A percentile compares a stretch with the other conserved stretches of the same genome.
Evolutionary conservation across 2,888 invertebrate genomes (phyloP).

Genomic region (Margaritifera margaritifera): DNA sequence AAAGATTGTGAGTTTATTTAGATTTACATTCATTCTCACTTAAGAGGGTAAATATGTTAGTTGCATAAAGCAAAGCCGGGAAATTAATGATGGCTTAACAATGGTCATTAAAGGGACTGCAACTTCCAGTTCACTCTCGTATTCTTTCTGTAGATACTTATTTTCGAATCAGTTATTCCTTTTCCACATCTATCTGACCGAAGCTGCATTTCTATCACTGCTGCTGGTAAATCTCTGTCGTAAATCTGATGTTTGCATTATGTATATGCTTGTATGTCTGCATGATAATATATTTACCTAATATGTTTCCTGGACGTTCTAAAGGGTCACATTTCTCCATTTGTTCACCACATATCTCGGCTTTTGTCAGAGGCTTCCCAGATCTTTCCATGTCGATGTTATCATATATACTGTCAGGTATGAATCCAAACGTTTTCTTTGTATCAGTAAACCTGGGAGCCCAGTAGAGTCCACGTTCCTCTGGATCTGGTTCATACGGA

Average conservation of each 20-base stretch:
- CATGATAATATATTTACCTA: slow-evolving; percentile 46
- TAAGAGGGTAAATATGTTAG: not conserved
- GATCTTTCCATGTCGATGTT: slow-evolving; percentile 49
- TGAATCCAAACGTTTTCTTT: slow-evolving; percentile 55
- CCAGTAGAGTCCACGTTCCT: slow-evolving; percentile 69
- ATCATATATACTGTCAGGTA: slow-evolving; percentile 56
- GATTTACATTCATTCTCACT: not conserved
- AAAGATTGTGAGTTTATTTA: not conserved
- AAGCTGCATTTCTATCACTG: no score
- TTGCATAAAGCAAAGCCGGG: no score
- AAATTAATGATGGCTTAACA: no score
- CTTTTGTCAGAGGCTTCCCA: slow-evolving; percentile 48
- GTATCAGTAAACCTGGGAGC: slow-evolving; percentile 65
- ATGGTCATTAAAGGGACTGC: no score
- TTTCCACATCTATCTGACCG: no score
- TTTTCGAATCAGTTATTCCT: no score
- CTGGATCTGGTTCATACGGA: slow-evolving; percentile 65
- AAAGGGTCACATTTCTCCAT: slow-evolving; percentile 47
- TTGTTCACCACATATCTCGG: slow-evolving; percentile 46
- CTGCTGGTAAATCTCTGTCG: no score
- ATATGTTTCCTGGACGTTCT: slow-evolving; percentile 57
- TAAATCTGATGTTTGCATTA: no score
- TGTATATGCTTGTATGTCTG: no score
- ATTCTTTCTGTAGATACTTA: no score
- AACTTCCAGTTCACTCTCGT: no score